Base-by-base conservation (phyloP, 2,888 invertebrate genomes). In the Drosophila mulleri region DNA sequence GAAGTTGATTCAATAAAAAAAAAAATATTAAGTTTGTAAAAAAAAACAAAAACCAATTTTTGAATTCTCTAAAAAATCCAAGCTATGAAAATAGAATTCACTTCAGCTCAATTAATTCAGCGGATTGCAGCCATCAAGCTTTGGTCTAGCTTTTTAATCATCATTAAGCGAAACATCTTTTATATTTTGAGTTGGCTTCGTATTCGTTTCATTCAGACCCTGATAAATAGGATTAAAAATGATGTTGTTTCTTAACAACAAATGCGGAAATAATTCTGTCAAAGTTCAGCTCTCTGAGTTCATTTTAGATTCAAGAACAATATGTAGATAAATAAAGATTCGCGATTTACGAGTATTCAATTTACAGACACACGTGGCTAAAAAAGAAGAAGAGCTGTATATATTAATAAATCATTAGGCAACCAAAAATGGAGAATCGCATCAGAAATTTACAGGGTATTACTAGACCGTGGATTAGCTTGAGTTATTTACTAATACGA, bases 1-100 rank as follows among this genome's bases (percentile, higher is more conserved):
- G 58, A 72, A 80, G 66, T 64, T 74, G 42, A 53, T 53, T 67
- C 53, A 61, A 82, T 82, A 66, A 59, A 56, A 62, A 56, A 56
- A n/a, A 72, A 53, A 42, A 67, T 78, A 67, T 78, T 65, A 78
- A 78, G 79, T 78, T 76, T 78, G 47, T 47, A 44, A 9, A 47
- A 70, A 23, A 80, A 48, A 59, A 32, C 12, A 16, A 6, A 48
- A 29, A 23, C 20, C 20, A 4, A 2, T 23, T 20, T 20, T 53
- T 53, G 16, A 35, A 37, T 37, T 53, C 11, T 11, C 1, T 18
- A 2, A 14, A 39, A 7, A 16, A 39, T 29, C 8, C 7, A 29
- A 29, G 1, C 8, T 29, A 29, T 29, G 7, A 29, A 29, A 7
- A 29, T 7, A 4, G 3, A 26, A 4, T 4, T 26, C 26, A 4